Evolutionary conservation across 2,113 vertebrate species (phyloP), one percentile per base, ranked within the genome.

Genomic region (Ammospiza caudacuta): DNA sequence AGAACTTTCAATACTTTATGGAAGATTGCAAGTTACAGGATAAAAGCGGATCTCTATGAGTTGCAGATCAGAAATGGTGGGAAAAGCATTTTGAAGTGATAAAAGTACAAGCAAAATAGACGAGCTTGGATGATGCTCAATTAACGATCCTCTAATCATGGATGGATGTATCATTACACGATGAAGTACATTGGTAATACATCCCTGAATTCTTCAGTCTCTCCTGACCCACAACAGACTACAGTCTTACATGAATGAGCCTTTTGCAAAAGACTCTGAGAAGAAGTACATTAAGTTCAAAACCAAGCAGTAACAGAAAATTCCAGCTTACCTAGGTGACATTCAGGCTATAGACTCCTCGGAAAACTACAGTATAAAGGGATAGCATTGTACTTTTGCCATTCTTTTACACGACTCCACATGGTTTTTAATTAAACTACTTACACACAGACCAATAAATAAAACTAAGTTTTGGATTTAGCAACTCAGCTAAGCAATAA

Each of bases 361-460:
- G 83, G 93, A 95, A 96, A 95, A 96, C 95, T 95, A 96, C 90
- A 96, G 92, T 67, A 95, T 76, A 96, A 96, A 97, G 95, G 96
- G 78, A 95, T 86, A 97, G 94, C 35, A 19, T 91, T 97, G 95
- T 95, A 94, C 83, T 94, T 86, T 91, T 79, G 58, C 83, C 79
- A 67, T 84, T 94, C 83, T 95, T 83, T 83, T n/a, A 89, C 69
- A 95, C 41, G 35, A 82, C 59, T 90, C 81, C 58, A 76, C 55
- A 68, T 67, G 58, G 25, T 68, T 92, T 91, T 87, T 79, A 77
- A 73, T 85, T 70, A 87, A 64, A 85, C 68, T 94, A 79, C 72
- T 96, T 79, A 87, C 37, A 88, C 39, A 95, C 23, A 95, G 21
- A 72, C 64, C 28, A 90, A 83, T 46, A 83, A 89, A 73, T 49